phyloP scores from a whole-genome alignment of 37 sponge, comb jelly and placozoan genomes.

The Spongia lamella region DNA sequence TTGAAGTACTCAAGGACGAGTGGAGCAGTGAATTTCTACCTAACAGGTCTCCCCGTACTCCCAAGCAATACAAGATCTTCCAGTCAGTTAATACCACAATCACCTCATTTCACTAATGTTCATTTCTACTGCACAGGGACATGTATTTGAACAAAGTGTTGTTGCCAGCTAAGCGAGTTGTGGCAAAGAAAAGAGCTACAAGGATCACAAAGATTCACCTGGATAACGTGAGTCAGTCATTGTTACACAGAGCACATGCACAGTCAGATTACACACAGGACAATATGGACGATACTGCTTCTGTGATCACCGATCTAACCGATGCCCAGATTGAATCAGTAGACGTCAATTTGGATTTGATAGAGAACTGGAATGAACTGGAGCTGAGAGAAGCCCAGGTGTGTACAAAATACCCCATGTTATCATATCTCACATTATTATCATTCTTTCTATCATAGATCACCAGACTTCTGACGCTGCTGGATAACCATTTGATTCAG shows the following conservation, averaged over 20 bases:
- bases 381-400: constrained; percentile 52
- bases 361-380: constrained; percentile 39
- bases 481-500: constrained; percentile 50
- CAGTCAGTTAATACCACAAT: not conserved
- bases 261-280: too few relatives aligned
- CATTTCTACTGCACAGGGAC: not conserved
- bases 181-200: constrained; percentile 13
- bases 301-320: too few relatives aligned
- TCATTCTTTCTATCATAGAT: constrained; percentile 22
- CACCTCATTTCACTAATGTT: too few relatives aligned
- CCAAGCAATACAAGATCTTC: constrained; percentile 7
- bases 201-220: too few relatives aligned
- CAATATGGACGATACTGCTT: too few relatives aligned
- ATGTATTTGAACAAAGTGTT: constrained; percentile 41
- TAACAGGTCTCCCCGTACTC: not conserved
- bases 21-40: constrained; percentile 42
- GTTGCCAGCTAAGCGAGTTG: constrained; percentile 19
- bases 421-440: not conserved
- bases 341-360: too few relatives aligned
- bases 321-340: too few relatives aligned
- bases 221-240: too few relatives aligned
- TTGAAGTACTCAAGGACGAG: constrained; percentile 42
- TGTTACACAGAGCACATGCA: too few relatives aligned
- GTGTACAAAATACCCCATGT: not conserved
- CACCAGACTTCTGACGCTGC: constrained; percentile 24